phyloP scores from a whole-genome alignment of 2,888 invertebrate species.

The Heliconius hortense region DNA sequence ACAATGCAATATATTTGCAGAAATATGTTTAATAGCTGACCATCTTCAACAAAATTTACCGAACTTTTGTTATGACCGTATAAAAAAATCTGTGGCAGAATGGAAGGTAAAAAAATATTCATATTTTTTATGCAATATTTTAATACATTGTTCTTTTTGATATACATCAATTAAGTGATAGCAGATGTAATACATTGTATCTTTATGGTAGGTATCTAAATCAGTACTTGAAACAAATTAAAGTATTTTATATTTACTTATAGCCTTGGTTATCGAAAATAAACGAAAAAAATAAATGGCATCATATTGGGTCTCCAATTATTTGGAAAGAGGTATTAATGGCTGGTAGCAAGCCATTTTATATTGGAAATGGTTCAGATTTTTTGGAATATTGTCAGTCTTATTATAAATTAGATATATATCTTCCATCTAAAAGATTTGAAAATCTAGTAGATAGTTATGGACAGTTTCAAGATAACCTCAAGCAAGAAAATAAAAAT shows the following conservation, averaged over 20 bases:
- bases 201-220: neutral
- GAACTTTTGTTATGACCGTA: slow-evolving; percentile 76
- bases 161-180: neutral
- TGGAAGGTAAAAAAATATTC: slow-evolving; percentile 71
- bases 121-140: neutral
- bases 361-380: slow-evolving; percentile 82
- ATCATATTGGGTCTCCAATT: slow-evolving; percentile 78
- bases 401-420: slow-evolving; percentile 77
- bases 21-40: slow-evolving; percentile 79
- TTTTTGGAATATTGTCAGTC: slow-evolving; percentile 84
- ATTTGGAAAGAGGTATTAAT: slow-evolving; percentile 83
- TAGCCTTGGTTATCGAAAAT: slow-evolving; percentile 76
- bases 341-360: slow-evolving; percentile 78
- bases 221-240: neutral
- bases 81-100: slow-evolving; percentile 70
- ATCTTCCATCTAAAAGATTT: slow-evolving; percentile 58
- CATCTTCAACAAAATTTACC: slow-evolving; percentile 79
- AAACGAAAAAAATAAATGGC: slow-evolving; percentile 81
- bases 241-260: slow-evolving; percentile 19
- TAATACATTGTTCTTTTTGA: neutral
- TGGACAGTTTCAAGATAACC: slow-evolving; percentile 58
- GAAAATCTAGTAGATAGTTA: slow-evolving; percentile 56
- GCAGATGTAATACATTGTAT: neutral
- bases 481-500: slow-evolving; percentile 45
- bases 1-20: slow-evolving; percentile 76